These are phyloP conservation scores for Ptyas mucosa DNA, from an alignment of 2,113 vertebrate genomes.

Conservation along the genomic window DNA sequence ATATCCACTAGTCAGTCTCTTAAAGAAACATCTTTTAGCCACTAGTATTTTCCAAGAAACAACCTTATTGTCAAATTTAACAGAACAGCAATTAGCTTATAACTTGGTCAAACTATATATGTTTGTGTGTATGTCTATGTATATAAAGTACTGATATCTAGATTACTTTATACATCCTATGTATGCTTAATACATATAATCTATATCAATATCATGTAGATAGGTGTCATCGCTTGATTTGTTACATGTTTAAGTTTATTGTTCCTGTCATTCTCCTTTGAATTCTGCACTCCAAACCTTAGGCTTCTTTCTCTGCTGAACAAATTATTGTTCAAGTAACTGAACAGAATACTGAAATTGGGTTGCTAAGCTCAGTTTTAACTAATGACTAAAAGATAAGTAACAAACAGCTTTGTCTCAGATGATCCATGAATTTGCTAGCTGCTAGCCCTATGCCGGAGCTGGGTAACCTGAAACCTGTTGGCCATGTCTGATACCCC, in stretches of 20 bases:
- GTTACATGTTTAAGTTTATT: no score
- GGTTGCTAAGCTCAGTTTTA: background rate
- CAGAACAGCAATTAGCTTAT: background rate
- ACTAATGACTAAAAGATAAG: background rate
- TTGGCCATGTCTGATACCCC: background rate
- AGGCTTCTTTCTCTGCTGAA: no score
- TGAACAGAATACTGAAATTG: background rate
- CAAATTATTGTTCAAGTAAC: no score
- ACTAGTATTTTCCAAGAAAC: background rate
- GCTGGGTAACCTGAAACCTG: background rate
- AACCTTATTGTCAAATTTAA: background rate
- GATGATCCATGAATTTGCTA: background rate
- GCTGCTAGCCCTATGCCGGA: background rate
- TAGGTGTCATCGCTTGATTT: background rate
- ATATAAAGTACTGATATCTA: background rate
- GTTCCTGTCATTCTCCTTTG: no score
- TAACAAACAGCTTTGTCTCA: background rate
- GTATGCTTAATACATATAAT: background rate
- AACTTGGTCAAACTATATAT: background rate
- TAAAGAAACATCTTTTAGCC: background rate
- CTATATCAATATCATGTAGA: background rate
- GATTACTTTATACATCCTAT: background rate
- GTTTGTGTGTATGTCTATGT: background rate
- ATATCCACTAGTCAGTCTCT: background rate
- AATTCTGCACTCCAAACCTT: no score